Base-by-base conservation (phyloP, 1,140 invertebrate species). In the Condylostylus longicornis region DNA sequence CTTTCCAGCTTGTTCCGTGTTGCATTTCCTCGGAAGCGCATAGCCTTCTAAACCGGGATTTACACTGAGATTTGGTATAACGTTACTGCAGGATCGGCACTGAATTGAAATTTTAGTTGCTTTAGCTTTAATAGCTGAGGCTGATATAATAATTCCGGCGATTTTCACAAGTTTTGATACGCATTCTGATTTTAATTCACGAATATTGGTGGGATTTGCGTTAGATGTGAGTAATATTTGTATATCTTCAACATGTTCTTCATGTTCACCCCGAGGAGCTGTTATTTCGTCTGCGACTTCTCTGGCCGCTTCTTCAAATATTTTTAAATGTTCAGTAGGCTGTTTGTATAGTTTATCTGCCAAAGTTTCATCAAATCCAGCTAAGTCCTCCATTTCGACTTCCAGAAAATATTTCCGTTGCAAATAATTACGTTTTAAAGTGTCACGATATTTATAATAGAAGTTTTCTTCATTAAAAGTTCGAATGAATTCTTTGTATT, bases 201-300 rank as follows among this genome's bases (percentile, higher is more conserved):
- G 69, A 12, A 98, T 66, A 42, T 75, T 74, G 33, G 74, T 69
- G 13, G 89, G 72, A 69, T 89, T 75, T 3, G 84, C 79, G 63
- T 84, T 80, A 3, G 90, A 93, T 8, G 70, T 75, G 1, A 98
- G 57, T 45, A 91, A 72, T 13, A 99, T 77, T 68, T 99, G 95
- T 54, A 98, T 87, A 58, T 96, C 87, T 54, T 94, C 74, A 18
- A 97, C 71, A 49, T 82, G 74, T 51, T 96, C 86, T 52, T 95
- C 86, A 4, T 79, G 85, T 51, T 82, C 77, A 4, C 87, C 86
- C 41, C 93, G 68, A 1, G 93, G 91, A 14, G 78, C 69, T 18
- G 93, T 98, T 3, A 99, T 66, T 66, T 98, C 95, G 77, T 97
- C 93, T 2, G 85, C 94, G 30, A 98, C 84, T 64, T 97, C 91